Evolutionary conservation across 2,113 vertebrate genomes (phyloP).

Genomic region (Cyrtonyx montezumae): DNA sequence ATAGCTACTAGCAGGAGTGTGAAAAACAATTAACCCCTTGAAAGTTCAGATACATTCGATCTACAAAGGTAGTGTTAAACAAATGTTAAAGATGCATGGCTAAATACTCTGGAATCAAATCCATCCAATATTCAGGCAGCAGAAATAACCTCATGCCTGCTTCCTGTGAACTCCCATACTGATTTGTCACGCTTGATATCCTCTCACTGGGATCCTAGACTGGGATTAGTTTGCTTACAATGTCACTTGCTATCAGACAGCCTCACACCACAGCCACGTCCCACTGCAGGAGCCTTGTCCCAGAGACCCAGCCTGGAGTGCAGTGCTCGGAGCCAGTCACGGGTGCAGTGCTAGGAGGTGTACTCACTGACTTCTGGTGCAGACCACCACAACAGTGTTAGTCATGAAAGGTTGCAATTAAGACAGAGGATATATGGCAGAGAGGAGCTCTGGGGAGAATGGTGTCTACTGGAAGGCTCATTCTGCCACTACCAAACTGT

Average conservation of each 20-base stretch:
- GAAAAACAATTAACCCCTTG: slow-evolving; percentile 39
- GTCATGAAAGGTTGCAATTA: background rate
- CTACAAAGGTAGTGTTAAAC: background rate
- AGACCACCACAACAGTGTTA: fast-evolving
- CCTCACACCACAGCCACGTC: background rate
- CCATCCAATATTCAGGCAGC: background rate
- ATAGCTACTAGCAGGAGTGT: background rate
- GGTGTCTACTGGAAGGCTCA: background rate
- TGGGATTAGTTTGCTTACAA: fast-evolving
- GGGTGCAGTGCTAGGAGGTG: fast-evolving
- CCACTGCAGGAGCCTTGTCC: background rate
- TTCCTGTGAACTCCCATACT: background rate
- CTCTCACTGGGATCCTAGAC: background rate
- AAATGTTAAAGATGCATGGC: background rate
- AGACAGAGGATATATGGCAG: background rate
- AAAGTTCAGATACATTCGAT: background rate
- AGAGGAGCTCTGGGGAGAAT: background rate
- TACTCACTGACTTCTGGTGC: fast-evolving
- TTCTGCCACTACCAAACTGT: background rate
- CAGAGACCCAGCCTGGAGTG: background rate
- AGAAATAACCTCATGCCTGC: fast-evolving
- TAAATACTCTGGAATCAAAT: background rate
- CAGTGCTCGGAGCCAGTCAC: background rate
- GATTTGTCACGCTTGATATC: fast-evolving
- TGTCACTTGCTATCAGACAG: fast-evolving